Percentiles rank a stretch among this genome's conserved stretches.
These are phyloP conservation scores for Erpetoichthys calabaricus DNA, from an alignment of 2,797 vertebrate genomes.

Conservation along the genomic window DNA sequence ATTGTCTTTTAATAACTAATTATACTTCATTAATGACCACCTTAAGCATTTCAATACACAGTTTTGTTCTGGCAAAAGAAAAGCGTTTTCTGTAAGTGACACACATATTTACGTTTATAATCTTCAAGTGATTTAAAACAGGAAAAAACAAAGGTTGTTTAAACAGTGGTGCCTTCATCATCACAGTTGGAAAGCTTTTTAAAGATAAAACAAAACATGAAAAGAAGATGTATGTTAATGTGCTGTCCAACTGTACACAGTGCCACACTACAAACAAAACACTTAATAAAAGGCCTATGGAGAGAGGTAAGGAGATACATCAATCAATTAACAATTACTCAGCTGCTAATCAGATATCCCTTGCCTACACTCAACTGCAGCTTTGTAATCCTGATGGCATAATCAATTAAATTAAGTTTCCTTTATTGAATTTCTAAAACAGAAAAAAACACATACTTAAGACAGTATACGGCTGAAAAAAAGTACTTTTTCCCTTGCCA, in stretches of 20 bases:
- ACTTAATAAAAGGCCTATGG: conserved; percentile 41
- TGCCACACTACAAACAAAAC: conserved; percentile 38
- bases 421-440: conserved; percentile 63
- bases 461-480: too few relatives aligned
- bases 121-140: too few relatives aligned
- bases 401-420: conserved; percentile 72
- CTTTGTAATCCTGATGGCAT: conserved; percentile 57
- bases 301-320: conserved; percentile 56
- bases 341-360: conserved; percentile 65
- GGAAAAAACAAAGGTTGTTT: conserved; percentile 5
- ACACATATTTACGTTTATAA: too few relatives aligned
- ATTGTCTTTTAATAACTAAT: too few relatives aligned
- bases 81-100: too few relatives aligned
- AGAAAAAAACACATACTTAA: conserved; percentile 24
- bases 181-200: conserved; percentile 26
- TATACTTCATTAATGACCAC: too few relatives aligned
- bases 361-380: conserved; percentile 33
- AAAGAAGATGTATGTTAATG: conserved; percentile 44
- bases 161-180: conserved; percentile 26
- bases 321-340: conserved; percentile 68
- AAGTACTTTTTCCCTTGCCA: conserved; percentile 13
- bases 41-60: too few relatives aligned
- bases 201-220: conserved; percentile 27
- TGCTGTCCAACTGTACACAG: conserved; percentile 32
- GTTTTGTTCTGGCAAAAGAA: too few relatives aligned